Percentiles rank a stretch among this genome's conserved stretches.
Conservation (phyloP, 2,888 invertebrate species). For the Tromatobia lineatoria region DNA sequence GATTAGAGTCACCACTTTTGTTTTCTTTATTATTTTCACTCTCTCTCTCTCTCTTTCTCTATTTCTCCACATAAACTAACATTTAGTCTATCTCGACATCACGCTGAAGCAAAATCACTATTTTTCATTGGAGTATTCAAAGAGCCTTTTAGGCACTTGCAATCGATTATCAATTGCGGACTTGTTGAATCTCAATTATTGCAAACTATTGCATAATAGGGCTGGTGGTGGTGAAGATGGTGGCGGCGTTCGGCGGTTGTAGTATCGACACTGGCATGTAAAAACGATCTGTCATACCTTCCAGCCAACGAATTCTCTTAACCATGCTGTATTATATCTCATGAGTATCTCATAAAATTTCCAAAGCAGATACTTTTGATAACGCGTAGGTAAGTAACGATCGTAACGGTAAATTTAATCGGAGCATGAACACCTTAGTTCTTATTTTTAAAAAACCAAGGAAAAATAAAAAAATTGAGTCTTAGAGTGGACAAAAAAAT, state of each 20-base stretch:
- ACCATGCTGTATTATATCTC: conserved; percentile 35
- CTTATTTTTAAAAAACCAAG: conserved; percentile 53
- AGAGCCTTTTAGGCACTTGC: conserved; percentile 18
- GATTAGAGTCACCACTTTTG: conserved; percentile 76
- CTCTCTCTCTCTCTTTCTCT: conserved; percentile 36
- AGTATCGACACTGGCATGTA: conserved; percentile 61
- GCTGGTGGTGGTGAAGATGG: conserved; percentile 65
- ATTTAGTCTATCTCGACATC: conserved; percentile 45
- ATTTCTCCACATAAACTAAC: conserved; percentile 57
- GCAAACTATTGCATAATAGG: conserved; percentile 37
- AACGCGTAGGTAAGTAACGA: conserved; percentile 60
- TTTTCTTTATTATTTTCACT: conserved; percentile 60
- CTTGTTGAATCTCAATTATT: conserved; percentile 19
- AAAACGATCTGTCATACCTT: conserved; percentile 58
- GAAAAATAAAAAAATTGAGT: conserved; percentile 52
- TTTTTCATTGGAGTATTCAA: conserved; percentile 37
- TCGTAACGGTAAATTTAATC: conserved; percentile 54
- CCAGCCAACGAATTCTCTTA: conserved; percentile 60
- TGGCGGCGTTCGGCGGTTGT: conserved; percentile 58
- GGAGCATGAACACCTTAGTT: conserved; percentile 43
- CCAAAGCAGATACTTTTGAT: conserved; percentile 47
- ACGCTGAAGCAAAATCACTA: conserved; percentile 55
- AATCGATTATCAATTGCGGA: conserved; percentile 15
- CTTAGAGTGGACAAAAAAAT: conserved; percentile 50
- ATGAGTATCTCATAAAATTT: conserved; percentile 39